A percentile compares a stretch with the other conserved stretches of the same genome.
Conservation (phyloP, 2,888 invertebrate species). For the Cryptocheilus praepositus region DNA sequence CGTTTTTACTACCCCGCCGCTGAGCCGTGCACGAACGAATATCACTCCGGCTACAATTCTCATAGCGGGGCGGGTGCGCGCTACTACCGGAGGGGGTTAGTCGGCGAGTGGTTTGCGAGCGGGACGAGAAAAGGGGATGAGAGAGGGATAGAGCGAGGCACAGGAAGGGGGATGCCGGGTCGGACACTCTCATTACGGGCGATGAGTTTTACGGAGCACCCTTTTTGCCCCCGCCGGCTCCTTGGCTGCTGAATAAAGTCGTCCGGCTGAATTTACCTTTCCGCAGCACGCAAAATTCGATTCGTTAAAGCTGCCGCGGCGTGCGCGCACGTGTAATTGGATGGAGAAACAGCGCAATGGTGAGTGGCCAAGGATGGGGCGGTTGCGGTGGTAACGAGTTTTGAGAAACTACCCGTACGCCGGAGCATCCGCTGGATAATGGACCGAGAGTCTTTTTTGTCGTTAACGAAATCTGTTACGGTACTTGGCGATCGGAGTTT, state of each 20-base stretch:
- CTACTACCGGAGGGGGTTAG: background rate
- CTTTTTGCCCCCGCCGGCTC: background rate
- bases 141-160: background rate
- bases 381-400: background rate
- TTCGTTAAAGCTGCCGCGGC: slow-evolving; percentile 2
- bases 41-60: slow-evolving; percentile 11
- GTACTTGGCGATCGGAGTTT: too few relatives aligned
- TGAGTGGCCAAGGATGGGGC: background rate
- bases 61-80: background rate
- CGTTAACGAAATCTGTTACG: too few relatives aligned
- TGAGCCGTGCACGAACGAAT: slow-evolving; percentile 13
- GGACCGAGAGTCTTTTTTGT: too few relatives aligned
- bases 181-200: slow-evolving; percentile 13
- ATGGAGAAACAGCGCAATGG: background rate
- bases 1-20: slow-evolving; percentile 22
- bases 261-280: slow-evolving; percentile 3
- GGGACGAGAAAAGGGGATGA: background rate
- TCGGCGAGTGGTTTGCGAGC: too few relatives aligned
- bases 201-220: slow-evolving; percentile 15
- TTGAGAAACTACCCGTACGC: background rate
- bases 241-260: slow-evolving; percentile 1
- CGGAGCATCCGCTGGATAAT: slow-evolving; percentile 1
- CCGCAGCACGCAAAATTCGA: slow-evolving; percentile 7
- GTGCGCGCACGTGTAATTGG: slow-evolving; percentile 3
- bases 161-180: background rate